A percentile compares a stretch with the other conserved stretches of the same genome.
Conservation (phyloP, 2,888 invertebrate genomes). For the Lycophotia porphyrea region DNA sequence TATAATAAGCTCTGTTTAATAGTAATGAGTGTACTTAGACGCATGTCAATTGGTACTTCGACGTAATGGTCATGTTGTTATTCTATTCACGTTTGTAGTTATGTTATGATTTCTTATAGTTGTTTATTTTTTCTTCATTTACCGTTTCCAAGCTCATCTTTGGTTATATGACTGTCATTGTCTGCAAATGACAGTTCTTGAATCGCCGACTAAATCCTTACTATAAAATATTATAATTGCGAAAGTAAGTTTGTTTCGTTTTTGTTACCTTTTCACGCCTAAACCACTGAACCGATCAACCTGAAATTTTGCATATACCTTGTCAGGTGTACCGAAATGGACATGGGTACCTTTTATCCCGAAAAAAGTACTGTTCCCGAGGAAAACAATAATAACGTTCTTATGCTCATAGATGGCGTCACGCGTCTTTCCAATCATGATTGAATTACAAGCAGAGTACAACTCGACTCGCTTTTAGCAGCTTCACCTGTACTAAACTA, state of each 20-base stretch:
- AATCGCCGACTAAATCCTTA: neutral
- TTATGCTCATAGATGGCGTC: too few species aligned
- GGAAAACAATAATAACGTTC: too few species aligned
- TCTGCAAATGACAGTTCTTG: neutral
- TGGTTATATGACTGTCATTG: neutral
- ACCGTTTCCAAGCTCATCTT: neutral
- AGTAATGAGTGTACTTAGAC: slow-evolving; percentile 52
- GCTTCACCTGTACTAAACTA: neutral
- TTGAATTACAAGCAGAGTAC: too few species aligned
- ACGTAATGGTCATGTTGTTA: slow-evolving; percentile 34
- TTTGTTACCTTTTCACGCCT: too few species aligned
- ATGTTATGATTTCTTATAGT: slow-evolving; percentile 11
- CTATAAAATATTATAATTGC: too few species aligned
- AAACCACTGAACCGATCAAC: too few species aligned
- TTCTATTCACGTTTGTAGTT: slow-evolving; percentile 6
- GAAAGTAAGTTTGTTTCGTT: too few species aligned
- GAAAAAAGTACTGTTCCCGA: too few species aligned
- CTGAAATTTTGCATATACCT: too few species aligned
- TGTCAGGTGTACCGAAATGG: too few species aligned
- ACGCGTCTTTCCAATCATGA: too few species aligned
- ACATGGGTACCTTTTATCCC: too few species aligned
- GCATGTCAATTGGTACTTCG: slow-evolving; percentile 53
- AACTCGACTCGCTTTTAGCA: neutral
- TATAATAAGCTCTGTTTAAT: slow-evolving; percentile 52
- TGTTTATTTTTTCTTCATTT: neutral